Conservation (phyloP, 1,140 invertebrate genomes). For the Mylabris phalerata region DNA sequence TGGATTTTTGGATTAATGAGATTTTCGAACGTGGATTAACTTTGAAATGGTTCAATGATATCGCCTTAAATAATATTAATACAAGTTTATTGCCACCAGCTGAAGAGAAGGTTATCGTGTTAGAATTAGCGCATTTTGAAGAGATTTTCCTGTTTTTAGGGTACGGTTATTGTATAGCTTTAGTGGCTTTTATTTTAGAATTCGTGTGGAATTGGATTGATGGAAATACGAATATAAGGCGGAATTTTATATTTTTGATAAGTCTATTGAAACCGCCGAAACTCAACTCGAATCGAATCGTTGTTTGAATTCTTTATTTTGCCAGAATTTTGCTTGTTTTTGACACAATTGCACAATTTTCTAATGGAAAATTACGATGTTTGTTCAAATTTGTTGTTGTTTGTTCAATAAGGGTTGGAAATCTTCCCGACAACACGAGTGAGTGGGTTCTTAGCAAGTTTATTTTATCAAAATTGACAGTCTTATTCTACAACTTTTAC, state of each 20-base stretch:
- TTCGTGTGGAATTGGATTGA: slow-evolving; percentile 2
- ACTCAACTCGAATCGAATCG: not conserved
- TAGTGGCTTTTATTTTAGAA: not conserved
- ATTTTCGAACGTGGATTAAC: slow-evolving; percentile 6
- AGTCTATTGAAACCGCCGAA: slow-evolving; percentile 4
- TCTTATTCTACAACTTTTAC: too few relatives aligned
- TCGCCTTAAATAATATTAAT: not conserved
- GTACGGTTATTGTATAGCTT: not conserved
- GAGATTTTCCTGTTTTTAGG: slow-evolving; percentile 5
- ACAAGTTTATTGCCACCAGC: not conserved
- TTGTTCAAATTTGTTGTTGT: too few relatives aligned
- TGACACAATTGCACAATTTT: too few relatives aligned
- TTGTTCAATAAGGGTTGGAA: too few relatives aligned
- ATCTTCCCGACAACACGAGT: too few relatives aligned
- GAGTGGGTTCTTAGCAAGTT: too few relatives aligned
- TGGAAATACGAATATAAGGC: not conserved
- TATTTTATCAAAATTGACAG: too few relatives aligned
- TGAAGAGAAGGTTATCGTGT: slow-evolving; percentile 4
- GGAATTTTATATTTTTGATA: not conserved
- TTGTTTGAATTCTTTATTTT: too few relatives aligned
- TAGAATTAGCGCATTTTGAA: slow-evolving; percentile 10
- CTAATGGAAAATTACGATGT: too few relatives aligned
- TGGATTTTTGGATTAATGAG: slow-evolving; percentile 4
- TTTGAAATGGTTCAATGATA: slow-evolving; percentile 5
- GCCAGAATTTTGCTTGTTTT: too few relatives aligned